Percentiles rank a stretch among this genome's conserved stretches.
Evolutionary conservation across 1,140 invertebrate genomes (phyloP).

Genomic region (Pygmarrhopalites habei): DNA sequence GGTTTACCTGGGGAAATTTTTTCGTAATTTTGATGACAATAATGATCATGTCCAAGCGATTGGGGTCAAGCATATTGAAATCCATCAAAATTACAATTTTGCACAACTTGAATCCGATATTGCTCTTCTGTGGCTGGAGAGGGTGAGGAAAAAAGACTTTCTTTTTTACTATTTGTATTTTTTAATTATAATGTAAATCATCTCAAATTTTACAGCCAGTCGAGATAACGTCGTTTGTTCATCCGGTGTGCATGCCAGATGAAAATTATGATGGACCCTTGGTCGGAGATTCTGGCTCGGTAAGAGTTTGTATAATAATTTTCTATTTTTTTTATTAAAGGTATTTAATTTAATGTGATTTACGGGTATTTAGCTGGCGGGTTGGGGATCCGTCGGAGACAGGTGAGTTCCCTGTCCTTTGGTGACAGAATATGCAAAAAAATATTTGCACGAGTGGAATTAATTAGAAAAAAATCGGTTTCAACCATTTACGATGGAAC

Average conservation of each 20-base stretch:
- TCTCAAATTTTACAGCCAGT: too few relatives aligned
- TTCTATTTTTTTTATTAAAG: neutral
- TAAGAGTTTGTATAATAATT: slow-evolving; percentile 2
- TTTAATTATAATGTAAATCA: too few relatives aligned
- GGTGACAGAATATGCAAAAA: too few relatives aligned
- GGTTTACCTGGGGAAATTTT: slow-evolving; percentile 27
- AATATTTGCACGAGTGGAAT: too few relatives aligned
- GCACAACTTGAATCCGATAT: slow-evolving; percentile 23
- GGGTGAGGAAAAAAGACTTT: slow-evolving; percentile 8
- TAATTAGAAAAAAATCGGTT: too few relatives aligned
- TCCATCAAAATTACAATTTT: slow-evolving; percentile 22
- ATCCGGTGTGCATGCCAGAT: slow-evolving; percentile 22
- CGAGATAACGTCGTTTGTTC: slow-evolving; percentile 13
- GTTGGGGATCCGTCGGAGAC: slow-evolving; percentile 28
- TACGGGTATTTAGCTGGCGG: slow-evolving; percentile 16
- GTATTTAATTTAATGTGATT: neutral
- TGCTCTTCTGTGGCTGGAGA: slow-evolving; percentile 20
- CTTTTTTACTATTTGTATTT: too few relatives aligned
- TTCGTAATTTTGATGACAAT: slow-evolving; percentile 14
- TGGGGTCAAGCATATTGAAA: slow-evolving; percentile 2
- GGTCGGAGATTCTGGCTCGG: slow-evolving; percentile 10
- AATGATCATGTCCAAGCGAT: slow-evolving; percentile 18
- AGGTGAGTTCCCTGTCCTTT: too few relatives aligned
- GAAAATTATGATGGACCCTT: slow-evolving; percentile 14
- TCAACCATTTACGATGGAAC: too few relatives aligned